phyloP scores from a whole-genome alignment of 2,113 vertebrate genomes.

The Zosterops lateralis region DNA sequence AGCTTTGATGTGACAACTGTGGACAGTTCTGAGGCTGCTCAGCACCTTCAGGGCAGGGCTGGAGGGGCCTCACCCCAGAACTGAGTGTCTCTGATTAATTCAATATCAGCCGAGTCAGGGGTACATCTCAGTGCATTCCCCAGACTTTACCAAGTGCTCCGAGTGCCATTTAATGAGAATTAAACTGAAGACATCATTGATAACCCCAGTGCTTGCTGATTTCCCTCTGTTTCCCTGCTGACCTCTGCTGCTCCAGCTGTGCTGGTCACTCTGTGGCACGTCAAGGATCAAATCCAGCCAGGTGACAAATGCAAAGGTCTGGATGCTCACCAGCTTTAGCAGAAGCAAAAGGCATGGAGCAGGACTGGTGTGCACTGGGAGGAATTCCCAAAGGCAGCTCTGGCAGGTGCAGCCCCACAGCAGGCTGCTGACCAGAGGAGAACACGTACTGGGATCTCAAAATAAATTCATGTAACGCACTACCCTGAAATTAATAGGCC shows the following conservation, averaged over 20 bases:
- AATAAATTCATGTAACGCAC: background rate
- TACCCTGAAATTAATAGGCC: conserved; percentile 25
- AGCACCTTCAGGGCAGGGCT: background rate
- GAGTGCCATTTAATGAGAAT: background rate
- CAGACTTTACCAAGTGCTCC: background rate
- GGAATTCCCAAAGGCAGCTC: background rate
- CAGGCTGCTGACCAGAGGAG: background rate
- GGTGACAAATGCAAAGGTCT: background rate
- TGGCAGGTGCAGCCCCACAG: background rate
- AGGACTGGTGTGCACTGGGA: background rate
- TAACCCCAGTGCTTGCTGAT: background rate
- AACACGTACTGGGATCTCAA: background rate
- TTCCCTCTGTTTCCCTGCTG: background rate
- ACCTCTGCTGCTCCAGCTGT: background rate
- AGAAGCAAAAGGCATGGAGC: background rate
- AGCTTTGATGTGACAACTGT: background rate
- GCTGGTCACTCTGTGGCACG: background rate
- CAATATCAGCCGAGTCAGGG: fast-evolving
- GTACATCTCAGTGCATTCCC: background rate
- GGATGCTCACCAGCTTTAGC: background rate
- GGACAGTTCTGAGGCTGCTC: background rate
- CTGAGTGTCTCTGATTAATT: background rate
- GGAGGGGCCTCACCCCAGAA: background rate
- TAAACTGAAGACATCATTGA: background rate
- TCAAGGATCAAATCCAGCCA: background rate